Evolutionary conservation across 1,140 invertebrate species (phyloP).

Genomic region (Campoletis sonorensis): DNA sequence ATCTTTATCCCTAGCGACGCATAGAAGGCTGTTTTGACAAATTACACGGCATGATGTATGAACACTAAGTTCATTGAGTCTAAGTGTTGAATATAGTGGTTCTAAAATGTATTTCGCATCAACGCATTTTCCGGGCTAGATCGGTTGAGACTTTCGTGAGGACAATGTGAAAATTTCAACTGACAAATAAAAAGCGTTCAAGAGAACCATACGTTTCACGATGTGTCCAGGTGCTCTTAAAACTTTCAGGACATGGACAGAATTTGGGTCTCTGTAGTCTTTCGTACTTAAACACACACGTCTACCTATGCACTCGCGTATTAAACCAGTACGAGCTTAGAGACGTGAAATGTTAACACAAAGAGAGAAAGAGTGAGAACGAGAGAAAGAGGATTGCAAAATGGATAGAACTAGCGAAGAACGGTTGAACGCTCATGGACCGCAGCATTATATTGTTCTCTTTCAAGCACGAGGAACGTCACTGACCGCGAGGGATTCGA

Average conservation of each 20-base stretch:
- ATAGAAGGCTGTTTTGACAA: conserved; percentile 66
- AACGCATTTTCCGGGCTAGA: not conserved
- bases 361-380: not conserved
- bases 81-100: not conserved
- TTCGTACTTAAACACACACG: not conserved
- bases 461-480: not conserved
- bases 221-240: too few relatives aligned
- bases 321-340: conserved; percentile 28
- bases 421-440: not conserved
- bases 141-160: too few relatives aligned
- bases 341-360: not conserved
- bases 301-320: not conserved
- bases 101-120: not conserved
- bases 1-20: conserved; percentile 74
- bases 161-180: too few relatives aligned
- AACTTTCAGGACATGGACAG: too few relatives aligned
- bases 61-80: not conserved
- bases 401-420: too few relatives aligned
- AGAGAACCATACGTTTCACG: too few relatives aligned
- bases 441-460: not conserved
- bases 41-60: not conserved
- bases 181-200: too few relatives aligned
- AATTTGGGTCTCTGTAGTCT: not conserved
- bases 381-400: not conserved
- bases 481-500: conserved; percentile 28